Evolutionary conservation across 2,113 vertebrate species (phyloP), one percentile per base, ranked within the genome.

Genomic region (Phaetusa simplex): DNA sequence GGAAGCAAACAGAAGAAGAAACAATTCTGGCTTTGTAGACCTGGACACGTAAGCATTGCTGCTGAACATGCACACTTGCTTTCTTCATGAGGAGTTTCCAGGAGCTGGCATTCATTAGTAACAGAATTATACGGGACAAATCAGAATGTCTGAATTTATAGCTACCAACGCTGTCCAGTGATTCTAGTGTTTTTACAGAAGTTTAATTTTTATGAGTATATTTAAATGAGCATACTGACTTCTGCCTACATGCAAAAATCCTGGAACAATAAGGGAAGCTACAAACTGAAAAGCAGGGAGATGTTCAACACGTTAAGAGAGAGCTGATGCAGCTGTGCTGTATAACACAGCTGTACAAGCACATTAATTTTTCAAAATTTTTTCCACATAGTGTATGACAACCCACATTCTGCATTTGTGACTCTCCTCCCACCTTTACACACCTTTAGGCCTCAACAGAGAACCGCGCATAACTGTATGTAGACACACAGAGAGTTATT

Each of bases 1-100:
- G 45, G 58, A 95, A 87, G 55, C 18, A 90, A 81, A 73, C 5
- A 79, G 61, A 87, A 73, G 64, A 70, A 50, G 29, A 94, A 95
- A 86, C 0, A 0, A 69, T 38, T 70, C 14, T 6, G 8, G 24
- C 30, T 72, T 56, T 61, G 36, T 16, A 74, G 50, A 47, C 40
- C 9, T 10, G 36, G 52, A 29, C 24, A 55, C 34, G 24, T 14
- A 78, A 42, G 22, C 14, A 47, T 21, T 53, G 45, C 40, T 90
- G 56, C 71, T 88, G 50, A 65, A 65, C 18, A 38, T 26, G 29
- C 5, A 30, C 17, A 6, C 50, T 56, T 40, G 26, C 21, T 70
- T 69, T 59, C 65, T 43, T 24, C 38, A 13, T 5, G 11, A 50
- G 64, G 42, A 29, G 6, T 52, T 70, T 69, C 52, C 45, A 80